A percentile compares a stretch with the other conserved stretches of the same genome.
phyloP scores from a whole-genome alignment of 2,888 invertebrate genomes.

The Drosophila aldrichi region DNA sequence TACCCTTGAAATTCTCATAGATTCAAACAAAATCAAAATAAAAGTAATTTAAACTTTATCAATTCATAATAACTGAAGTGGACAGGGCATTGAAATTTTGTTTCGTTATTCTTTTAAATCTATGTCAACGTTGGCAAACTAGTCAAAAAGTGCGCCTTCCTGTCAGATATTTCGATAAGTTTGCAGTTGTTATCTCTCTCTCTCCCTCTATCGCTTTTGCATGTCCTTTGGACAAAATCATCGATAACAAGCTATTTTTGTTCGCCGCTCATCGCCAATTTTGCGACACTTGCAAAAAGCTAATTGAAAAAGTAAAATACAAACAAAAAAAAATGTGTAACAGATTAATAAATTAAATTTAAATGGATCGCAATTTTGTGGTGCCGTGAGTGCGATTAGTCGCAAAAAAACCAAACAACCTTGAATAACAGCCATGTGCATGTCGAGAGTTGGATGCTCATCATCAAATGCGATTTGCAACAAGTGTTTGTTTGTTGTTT shows the following conservation, averaged over 20 bases:
- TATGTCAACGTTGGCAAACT: neutral
- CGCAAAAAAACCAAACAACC: conserved; percentile 35
- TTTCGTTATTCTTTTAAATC: conserved; percentile 11
- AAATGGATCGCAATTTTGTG: conserved; percentile 48
- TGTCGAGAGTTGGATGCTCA: conserved; percentile 41
- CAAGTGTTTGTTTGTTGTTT: conserved; percentile 61
- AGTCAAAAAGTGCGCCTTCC: conserved; percentile 22
- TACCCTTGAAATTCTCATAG: conserved; percentile 71
- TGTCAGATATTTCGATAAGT: conserved; percentile 5
- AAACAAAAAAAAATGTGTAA: conserved; percentile 22
- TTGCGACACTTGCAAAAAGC: conserved; percentile 26
- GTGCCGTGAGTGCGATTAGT: conserved; percentile 45
- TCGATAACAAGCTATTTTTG: conserved; percentile 8
- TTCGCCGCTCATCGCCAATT: conserved; percentile 13
- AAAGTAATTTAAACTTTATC: conserved; percentile 50
- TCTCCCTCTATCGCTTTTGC: neutral
- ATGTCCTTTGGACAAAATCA: conserved; percentile 26
- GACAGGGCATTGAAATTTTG: conserved; percentile 16
- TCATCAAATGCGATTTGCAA: conserved; percentile 55
- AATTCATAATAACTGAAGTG: conserved; percentile 51
- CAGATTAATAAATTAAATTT: conserved; percentile 48
- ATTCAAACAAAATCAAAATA: conserved; percentile 57
- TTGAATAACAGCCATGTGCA: conserved; percentile 55
- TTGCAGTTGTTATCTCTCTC: neutral
- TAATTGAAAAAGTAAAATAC: neutral